These are phyloP conservation scores for Enteromius radiatus DNA, from an alignment of 2,797 vertebrate genomes.

Conservation along the genomic window DNA sequence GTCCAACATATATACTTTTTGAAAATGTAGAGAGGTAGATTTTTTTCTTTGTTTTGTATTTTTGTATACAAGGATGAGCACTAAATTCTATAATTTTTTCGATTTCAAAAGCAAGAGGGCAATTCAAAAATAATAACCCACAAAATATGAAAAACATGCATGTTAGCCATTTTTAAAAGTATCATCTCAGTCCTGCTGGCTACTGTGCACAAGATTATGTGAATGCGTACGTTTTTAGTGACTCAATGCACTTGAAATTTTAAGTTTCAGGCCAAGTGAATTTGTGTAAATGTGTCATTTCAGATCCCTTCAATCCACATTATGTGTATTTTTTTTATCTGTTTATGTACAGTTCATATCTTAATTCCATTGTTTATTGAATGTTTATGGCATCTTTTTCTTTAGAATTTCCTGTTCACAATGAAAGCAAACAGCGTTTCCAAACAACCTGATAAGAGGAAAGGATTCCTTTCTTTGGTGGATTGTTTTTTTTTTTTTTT, in stretches of 20 bases:
- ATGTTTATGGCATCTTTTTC: background rate
- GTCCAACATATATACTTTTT: constrained; percentile 78
- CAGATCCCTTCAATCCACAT: constrained; percentile 48
- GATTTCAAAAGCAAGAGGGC: constrained; percentile 47
- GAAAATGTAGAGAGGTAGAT: constrained; percentile 65
- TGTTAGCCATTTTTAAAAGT: constrained; percentile 62
- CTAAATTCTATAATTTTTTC: constrained; percentile 61
- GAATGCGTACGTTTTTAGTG: constrained; percentile 69
- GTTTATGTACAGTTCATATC: background rate
- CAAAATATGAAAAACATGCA: constrained; percentile 72
- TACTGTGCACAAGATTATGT: constrained; percentile 65
- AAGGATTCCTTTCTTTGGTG: constrained; percentile 7
- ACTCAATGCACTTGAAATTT: constrained; percentile 68
- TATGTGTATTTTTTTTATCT: constrained; percentile 3
- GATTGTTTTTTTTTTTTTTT: constrained; percentile 5
- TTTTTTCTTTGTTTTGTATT: constrained; percentile 74
- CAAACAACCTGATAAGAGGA: background rate
- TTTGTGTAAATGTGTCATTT: constrained; percentile 48
- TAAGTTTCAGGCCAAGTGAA: constrained; percentile 1
- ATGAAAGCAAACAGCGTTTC: background rate
- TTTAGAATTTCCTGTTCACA: background rate
- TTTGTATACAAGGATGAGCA: constrained; percentile 82
- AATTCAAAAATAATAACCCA: constrained; percentile 60
- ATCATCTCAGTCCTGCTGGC: constrained; percentile 52
- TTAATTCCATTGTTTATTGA: constrained; percentile 5